phyloP scores from a whole-genome alignment of 2,797 vertebrate species.

The Odontamblyopus rebecca region DNA sequence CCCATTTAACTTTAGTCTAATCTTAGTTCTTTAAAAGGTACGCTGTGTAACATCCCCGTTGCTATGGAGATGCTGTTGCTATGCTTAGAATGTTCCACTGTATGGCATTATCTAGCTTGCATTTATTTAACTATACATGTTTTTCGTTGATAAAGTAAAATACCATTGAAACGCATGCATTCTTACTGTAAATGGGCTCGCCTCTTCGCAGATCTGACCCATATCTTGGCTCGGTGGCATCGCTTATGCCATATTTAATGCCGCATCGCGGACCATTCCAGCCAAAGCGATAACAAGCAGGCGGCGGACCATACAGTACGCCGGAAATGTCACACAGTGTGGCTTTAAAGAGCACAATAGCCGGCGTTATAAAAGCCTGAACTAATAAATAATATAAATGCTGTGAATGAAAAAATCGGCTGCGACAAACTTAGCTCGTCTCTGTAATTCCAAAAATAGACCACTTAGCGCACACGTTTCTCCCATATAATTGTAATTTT shows the following conservation, averaged over 20 bases:
- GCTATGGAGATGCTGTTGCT: too few relatives aligned
- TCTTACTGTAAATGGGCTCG: not conserved
- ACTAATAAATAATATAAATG: not conserved
- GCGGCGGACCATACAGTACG: not conserved
- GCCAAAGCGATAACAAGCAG: not conserved
- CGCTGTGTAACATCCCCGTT: not conserved
- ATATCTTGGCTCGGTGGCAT: not conserved
- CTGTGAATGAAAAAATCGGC: not conserved
- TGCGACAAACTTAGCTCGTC: conserved; percentile 12
- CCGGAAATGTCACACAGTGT: not conserved
- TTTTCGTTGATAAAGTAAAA: not conserved
- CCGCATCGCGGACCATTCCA: not conserved
- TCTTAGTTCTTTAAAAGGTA: too few relatives aligned
- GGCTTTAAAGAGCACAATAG: not conserved
- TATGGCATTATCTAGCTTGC: not conserved
- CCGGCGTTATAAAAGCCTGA: too few relatives aligned
- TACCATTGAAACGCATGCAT: too few relatives aligned
- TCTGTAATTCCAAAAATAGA: conserved; percentile 20
- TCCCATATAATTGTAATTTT: conserved; percentile 21
- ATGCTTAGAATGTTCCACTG: too few relatives aligned
- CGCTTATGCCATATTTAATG: not conserved
- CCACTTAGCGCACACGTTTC: conserved; percentile 18
- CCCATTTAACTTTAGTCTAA: not conserved
- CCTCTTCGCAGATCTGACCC: not conserved
- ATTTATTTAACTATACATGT: not conserved